Evolutionary conservation across 2,113 vertebrate genomes (phyloP), one percentile per base, ranked within the genome.

Genomic region (Aegotheles bennettii): DNA sequence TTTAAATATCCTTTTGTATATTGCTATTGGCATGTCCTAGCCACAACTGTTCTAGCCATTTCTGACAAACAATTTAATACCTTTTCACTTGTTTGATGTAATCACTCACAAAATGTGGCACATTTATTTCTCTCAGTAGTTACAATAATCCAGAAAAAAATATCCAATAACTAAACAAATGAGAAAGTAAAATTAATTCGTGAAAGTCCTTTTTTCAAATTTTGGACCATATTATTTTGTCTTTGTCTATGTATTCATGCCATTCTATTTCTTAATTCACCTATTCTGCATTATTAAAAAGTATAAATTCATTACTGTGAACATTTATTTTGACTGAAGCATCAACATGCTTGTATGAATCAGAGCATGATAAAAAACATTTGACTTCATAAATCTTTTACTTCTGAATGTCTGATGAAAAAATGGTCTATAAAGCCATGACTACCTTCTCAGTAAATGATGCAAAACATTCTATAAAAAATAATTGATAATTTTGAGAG

Each of bases 401-500:
- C 87, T 96, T 95, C 78, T 91, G 89, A 97, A 93, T 93, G 84
- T 93, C 84, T 94, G 51, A 95, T 92, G 65, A 94, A 96, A 96
- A 92, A 96, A 96, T 77, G n/a, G 57, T 91, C 91, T 97, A 89
- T 95, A 94, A 97, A 97, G 24, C 74, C 64, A 71, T 78, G 68
- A 97, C 96, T 97, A 94, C 61, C 89, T 98, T 93, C 86, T 96
- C 19, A 33, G 91, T 93, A 97, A 97, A 97, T 53, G 91, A 96
- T 95, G 88, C 89, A 98, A 97, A 93, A 96, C 84, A 40, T 96
- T 96, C 86, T 93, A 91, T 96, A 92, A 95, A 97, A 97, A 97
- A 80, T 96, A 97, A 97, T 96, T 97, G 94, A 94, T 96, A 94
- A 97, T 98, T 97, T 96, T 97, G 90, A 97, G 93, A 96, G 97